Base-by-base conservation (phyloP, 35 echinoderm and acorn worm species). In the Ptychodera flava region DNA sequence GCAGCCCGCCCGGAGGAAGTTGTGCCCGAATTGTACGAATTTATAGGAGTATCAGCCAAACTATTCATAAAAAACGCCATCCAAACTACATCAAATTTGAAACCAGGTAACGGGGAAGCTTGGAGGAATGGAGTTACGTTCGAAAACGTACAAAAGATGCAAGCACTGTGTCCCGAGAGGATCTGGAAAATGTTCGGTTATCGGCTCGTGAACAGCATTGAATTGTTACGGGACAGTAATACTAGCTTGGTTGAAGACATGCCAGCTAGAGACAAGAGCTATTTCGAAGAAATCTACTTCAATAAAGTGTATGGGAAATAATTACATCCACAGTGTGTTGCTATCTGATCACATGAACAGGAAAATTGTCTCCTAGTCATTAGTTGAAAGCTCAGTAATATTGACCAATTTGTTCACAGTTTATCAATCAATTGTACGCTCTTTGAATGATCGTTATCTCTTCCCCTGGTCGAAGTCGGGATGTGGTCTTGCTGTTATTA, bases 11-110 rank as follows among this genome's bases (percentile, higher is more conserved):
- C 82, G 30, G 33, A 36, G 16, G 30, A 83, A 15, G 35, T 36
- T 15, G 82, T 36, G 14, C 82, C 34, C 16, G 35, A 83, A 37
- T 30, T 83, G 82, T 83, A 83, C 82, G 37, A 83, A n/a, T 83
- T 83, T 30, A 83, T 83, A 6, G 82, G 82, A 12, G 34, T 83
- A 37, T 36, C 82, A 22, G 22, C 45, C 22, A 22, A 64, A 12
- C 6, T 12, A 6, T 6, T 64, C 45, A 64, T 64, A 22, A 64
- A 64, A 64, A 64, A 22, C 22, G 22, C 22, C 22, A 64, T 22
- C 22, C 6, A 64, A 64, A 22, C 6, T 22, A 22, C 22, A 6
- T 22, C 22, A 64, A 22, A 22, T 64, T 12, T 12, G 22, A 64
- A 64, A 64, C 6, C 45, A 64, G 45, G 45, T 6, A 64, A 64